Conservation (phyloP, 2,797 vertebrate species). For the Arctocebus calabarensis region DNA sequence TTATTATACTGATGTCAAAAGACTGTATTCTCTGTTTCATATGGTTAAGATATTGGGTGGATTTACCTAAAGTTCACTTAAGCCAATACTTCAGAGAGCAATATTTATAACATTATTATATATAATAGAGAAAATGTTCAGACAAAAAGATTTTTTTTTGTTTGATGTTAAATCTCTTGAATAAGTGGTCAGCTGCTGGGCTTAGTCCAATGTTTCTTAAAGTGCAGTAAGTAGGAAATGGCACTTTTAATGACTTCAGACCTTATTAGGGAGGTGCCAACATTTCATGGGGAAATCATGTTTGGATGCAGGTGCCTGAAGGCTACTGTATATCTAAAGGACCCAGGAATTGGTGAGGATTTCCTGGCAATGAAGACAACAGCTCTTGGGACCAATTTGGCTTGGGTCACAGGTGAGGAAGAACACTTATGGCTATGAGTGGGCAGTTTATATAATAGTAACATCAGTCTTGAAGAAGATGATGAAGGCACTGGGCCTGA, state of each 20-base stretch:
- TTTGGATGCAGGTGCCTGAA: background rate
- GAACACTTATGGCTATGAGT: background rate
- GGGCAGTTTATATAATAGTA: background rate
- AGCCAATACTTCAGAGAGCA: constrained; percentile 34
- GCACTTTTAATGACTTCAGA: constrained; percentile 9
- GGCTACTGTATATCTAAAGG: background rate
- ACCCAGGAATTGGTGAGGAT: background rate
- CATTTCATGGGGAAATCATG: background rate
- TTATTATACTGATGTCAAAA: background rate
- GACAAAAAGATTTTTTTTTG: background rate
- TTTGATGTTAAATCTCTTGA: constrained; percentile 43
- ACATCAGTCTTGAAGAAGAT: background rate
- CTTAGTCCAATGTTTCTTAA: constrained; percentile 31
- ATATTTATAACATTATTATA: constrained; percentile 19
- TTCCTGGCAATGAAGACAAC: background rate
- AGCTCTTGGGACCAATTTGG: background rate
- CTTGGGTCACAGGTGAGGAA: background rate
- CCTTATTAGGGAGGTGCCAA: background rate
- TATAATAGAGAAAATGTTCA: constrained; percentile 1
- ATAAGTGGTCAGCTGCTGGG: background rate
- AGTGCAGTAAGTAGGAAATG: background rate
- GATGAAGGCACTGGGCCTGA: background rate
- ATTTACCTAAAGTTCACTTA: constrained; percentile 4
- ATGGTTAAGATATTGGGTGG: constrained; percentile 30
- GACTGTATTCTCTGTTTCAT: background rate